Base-by-base conservation (phyloP, 2,797 vertebrate species). In the Allochrocebus solatus region DNA sequence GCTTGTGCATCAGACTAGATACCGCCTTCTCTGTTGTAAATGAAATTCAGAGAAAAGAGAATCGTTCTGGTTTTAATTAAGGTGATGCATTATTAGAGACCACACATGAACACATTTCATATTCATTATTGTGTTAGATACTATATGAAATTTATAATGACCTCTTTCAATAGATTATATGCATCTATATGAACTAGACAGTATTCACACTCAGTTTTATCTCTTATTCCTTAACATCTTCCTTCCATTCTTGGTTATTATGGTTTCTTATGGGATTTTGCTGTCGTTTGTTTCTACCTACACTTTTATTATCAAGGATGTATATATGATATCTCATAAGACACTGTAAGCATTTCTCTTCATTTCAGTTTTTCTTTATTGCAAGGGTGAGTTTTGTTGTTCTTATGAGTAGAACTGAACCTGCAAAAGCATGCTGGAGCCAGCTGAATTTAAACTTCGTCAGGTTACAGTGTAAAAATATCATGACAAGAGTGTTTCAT, bases 401-500 rank as follows among this genome's bases (percentile, higher is more conserved):
- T 82, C 41, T 6, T 87, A 26, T 57, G 53, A 86, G 78, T 48
- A 85, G 96, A 90, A 87, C 33, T 95, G 36, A 53, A 19, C 89
- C 61, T 33, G 76, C 33, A 24, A 67, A 95, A 94, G 81, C 36
- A 48, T 24, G 21, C 53, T 67, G 10, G 78, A 96, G 64, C 39
- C 59, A 67, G 33, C 92, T 70, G 75, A 97, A 98, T 97, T 95
- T 97, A 84, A 90, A 64, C 13, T 95, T 96, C 91, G 43, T 79
- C 82, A 94, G 67, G 43, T 97, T 90, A 82, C 96, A 74, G 30
- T 55, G 48, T 75, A 97, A 80, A 98, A 96, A 11, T 46, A 26
- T 82, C 48, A 33, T 79, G 97, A 98, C 75, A 98, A 98, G 48
- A 84, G 96, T 91, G 57, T 89, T 96, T 98, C 75, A n/a, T 81